A percentile compares a stretch with the other conserved stretches of the same genome.
phyloP scores from a whole-genome alignment of 2,888 invertebrate genomes.

The Xylota segnis region DNA sequence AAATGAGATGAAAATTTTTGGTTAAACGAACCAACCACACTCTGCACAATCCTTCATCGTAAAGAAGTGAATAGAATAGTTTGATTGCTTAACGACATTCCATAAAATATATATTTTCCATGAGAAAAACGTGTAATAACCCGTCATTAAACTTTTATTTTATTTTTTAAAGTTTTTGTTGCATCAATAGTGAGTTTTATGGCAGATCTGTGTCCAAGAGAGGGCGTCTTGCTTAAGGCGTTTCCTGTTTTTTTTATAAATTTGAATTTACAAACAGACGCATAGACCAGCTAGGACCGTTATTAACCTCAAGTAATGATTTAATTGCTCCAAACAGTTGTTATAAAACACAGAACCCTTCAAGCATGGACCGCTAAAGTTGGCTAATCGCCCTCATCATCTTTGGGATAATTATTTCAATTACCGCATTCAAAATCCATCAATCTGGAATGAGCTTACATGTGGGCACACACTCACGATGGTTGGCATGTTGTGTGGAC shows the following conservation, averaged over 20 bases:
- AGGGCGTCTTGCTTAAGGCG: not conserved
- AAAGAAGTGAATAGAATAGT: no score
- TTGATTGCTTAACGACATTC: no score
- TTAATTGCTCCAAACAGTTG: conserved; percentile 14
- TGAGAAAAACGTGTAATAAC: no score
- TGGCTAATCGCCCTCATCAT: conserved; percentile 33
- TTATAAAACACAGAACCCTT: conserved; percentile 30
- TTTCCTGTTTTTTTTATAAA: not conserved
- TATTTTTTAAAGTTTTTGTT: no score
- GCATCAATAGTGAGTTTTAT: no score
- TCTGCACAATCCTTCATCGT: no score
- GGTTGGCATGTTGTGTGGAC: not conserved
- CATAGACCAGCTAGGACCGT: not conserved
- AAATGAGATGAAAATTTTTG: no score
- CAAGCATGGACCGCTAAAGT: not conserved
- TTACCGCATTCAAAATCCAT: conserved; percentile 66
- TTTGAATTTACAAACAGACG: not conserved
- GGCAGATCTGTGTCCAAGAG: no score
- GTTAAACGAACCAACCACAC: no score
- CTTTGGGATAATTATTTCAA: conserved; percentile 44
- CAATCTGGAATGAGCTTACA: conserved; percentile 28
- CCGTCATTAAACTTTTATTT: no score
- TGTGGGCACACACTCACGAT: not conserved
- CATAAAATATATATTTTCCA: no score
- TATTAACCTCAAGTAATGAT: not conserved